A percentile compares a stretch with the other conserved stretches of the same genome.
Conservation (phyloP, 2,888 invertebrate genomes). For the Temnothorax unifasciatus region DNA sequence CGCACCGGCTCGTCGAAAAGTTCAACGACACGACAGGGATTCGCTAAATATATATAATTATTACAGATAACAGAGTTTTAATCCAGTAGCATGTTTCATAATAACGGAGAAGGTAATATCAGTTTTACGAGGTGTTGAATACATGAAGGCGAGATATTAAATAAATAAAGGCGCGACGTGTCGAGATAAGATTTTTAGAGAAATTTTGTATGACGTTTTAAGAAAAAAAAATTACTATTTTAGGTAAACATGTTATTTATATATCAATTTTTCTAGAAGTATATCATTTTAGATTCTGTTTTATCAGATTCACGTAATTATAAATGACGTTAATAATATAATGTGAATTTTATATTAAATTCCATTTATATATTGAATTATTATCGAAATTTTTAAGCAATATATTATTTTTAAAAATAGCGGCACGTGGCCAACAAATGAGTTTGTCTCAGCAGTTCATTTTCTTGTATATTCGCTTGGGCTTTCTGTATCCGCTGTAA, state of each 20-base stretch:
- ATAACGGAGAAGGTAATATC: background rate
- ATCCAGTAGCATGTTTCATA: background rate
- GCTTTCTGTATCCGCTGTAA: background rate
- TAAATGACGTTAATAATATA: slow-evolving; percentile 2
- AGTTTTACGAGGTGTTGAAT: background rate
- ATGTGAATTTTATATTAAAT: background rate
- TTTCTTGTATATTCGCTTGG: background rate
- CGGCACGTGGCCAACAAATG: background rate
- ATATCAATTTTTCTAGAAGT: background rate
- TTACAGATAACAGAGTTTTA: background rate
- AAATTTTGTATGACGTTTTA: background rate
- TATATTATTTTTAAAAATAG: background rate
- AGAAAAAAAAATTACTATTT: background rate
- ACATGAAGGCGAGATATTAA: background rate
- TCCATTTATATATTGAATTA: background rate
- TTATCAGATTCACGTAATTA: background rate
- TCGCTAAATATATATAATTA: background rate
- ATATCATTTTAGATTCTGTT: too few species aligned
- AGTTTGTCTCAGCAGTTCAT: background rate
- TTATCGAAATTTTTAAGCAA: slow-evolving; percentile 1
- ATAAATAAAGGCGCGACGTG: background rate
- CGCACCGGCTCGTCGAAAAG: background rate
- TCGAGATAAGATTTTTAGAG: background rate
- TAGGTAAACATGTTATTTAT: background rate
- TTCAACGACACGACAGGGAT: background rate